phyloP scores from a whole-genome alignment of 1,140 invertebrate genomes.

The Heterodera carotae region DNA sequence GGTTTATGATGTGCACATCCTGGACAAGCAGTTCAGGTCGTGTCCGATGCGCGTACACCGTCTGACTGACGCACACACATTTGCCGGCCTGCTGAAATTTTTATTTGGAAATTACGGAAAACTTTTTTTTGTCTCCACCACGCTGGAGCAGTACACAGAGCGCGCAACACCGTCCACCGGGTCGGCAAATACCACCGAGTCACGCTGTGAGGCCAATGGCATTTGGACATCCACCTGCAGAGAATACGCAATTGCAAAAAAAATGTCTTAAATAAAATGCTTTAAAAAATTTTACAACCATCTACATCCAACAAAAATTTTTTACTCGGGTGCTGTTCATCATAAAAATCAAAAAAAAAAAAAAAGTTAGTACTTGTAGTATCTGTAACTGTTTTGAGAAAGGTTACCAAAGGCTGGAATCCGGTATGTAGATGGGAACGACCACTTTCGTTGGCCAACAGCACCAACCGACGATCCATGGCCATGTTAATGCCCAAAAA shows the following conservation, averaged over 20 bases:
- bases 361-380: too few relatives aligned
- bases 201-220: slow-evolving; percentile 3
- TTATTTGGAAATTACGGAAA: slow-evolving; percentile 7
- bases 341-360: slow-evolving; percentile 14
- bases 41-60: slow-evolving; percentile 46
- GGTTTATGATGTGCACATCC: slow-evolving; percentile 41
- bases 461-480: not conserved
- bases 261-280: not conserved
- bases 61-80: slow-evolving; percentile 43
- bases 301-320: slow-evolving; percentile 29
- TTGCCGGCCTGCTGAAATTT: slow-evolving; percentile 43
- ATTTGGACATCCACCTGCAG: slow-evolving; percentile 34
- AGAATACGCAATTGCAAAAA: too few relatives aligned
- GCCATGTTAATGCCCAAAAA: slow-evolving; percentile 43
- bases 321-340: too few relatives aligned
- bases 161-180: slow-evolving; percentile 35
- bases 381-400: too few relatives aligned
- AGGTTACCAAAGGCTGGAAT: not conserved
- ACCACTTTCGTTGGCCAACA: slow-evolving; percentile 4
- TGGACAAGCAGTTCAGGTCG: slow-evolving; percentile 41
- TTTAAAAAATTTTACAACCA: not conserved
- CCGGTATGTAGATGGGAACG: not conserved
- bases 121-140: slow-evolving; percentile 28
- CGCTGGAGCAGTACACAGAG: slow-evolving; percentile 39
- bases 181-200: slow-evolving; percentile 41